These are phyloP conservation scores for Dendroctonus valens DNA, from an alignment of 1,140 invertebrate species.

Conservation along the genomic window DNA sequence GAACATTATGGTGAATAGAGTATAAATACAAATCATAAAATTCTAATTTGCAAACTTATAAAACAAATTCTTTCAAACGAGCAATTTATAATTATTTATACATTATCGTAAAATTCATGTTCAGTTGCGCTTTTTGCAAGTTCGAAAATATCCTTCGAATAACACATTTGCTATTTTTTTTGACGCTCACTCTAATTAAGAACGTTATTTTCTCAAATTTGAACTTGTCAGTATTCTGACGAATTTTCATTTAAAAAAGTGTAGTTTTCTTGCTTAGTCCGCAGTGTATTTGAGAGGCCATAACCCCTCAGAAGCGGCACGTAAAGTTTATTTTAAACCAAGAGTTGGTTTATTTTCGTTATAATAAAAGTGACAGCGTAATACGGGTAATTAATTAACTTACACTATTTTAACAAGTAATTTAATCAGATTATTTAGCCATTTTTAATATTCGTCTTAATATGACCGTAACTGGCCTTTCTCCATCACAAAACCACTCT, in stretches of 20 bases:
- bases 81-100: too few relatives aligned
- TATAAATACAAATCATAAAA: too few relatives aligned
- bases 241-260: background rate
- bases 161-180: background rate
- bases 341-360: slow-evolving; percentile 33
- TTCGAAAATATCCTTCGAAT: background rate
- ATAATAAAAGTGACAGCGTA: slow-evolving; percentile 36
- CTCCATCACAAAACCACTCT: too few relatives aligned
- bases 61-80: too few relatives aligned
- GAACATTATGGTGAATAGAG: too few relatives aligned
- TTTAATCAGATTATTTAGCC: background rate
- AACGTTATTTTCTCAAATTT: too few relatives aligned
- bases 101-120: too few relatives aligned
- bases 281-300: slow-evolving; percentile 24
- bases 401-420: slow-evolving; percentile 26
- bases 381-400: slow-evolving; percentile 33
- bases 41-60: too few relatives aligned
- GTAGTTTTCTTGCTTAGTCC: slow-evolving; percentile 4
- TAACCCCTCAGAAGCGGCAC: slow-evolving; percentile 25
- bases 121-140: background rate
- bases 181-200: too few relatives aligned
- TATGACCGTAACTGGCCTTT: too few relatives aligned
- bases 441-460: slow-evolving; percentile 1
- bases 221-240: background rate
- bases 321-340: slow-evolving; percentile 33